These are phyloP conservation scores for Bathybates hornii DNA, from an alignment of 2,113 vertebrate genomes.

Conservation along the genomic window DNA sequence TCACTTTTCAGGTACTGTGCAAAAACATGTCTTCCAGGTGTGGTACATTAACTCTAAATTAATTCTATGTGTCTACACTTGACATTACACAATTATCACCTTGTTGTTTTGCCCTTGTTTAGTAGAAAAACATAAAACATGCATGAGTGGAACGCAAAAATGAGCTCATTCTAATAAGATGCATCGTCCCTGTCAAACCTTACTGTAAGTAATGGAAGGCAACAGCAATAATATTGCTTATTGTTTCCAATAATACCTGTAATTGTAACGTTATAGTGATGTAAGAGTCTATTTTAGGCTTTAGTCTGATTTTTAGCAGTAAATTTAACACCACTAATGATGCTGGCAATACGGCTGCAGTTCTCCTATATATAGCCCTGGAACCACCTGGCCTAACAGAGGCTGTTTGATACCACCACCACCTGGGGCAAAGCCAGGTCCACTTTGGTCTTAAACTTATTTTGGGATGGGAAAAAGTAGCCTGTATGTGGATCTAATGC, in stretches of 20 bases:
- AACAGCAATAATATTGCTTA: background rate
- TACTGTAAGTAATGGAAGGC: background rate
- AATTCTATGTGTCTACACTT: background rate
- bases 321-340: background rate
- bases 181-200: background rate
- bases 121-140: background rate
- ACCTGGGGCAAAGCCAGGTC: background rate
- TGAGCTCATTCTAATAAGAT: background rate
- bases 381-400: background rate
- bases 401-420: background rate
- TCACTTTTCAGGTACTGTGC: background rate
- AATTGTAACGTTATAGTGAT: background rate
- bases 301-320: background rate
- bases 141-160: background rate
- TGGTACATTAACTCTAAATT: background rate
- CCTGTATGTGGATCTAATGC: background rate
- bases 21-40: slow-evolving; percentile 26
- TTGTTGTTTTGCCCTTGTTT: background rate
- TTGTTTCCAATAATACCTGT: background rate
- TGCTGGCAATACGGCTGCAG: background rate
- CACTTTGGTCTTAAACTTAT: background rate
- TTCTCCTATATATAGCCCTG: background rate
- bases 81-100: background rate
- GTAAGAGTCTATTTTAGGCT: background rate
- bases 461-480: background rate